Base-by-base conservation (phyloP, 1,140 invertebrate genomes). In the Dolichoris vasculosae region DNA sequence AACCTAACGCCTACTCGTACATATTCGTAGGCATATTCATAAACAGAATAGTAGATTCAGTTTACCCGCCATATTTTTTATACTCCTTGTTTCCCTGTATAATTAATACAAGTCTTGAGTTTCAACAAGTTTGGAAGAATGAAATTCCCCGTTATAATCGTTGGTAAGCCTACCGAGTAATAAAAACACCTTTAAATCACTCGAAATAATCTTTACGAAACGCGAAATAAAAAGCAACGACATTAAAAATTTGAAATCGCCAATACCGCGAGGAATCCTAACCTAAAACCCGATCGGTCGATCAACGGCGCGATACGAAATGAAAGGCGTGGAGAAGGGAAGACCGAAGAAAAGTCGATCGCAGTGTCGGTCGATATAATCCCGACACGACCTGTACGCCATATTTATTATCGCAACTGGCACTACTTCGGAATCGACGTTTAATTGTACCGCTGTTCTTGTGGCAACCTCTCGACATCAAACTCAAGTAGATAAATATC, bases 401-500 rank as follows among this genome's bases (percentile, higher is more conserved):
- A 84, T 85, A 9, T 78, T 84, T 69, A 69, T 81, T 82, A 71
- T 84, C 76, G 75, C 59, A 30, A 79, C n/a, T n/a, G 23, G 8
- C 35, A 40, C 46, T 48, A 4, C 4, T 59, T 15, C 26, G 11
- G 35, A 80, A 63, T 82, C 79, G 79, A 69, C 64, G 64, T 71
- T 82, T 82, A 35, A 59, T 78, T 78, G 32, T 32, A 63, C 38
- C 38, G 40, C 69, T 43, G 69, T n/a, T 1, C 7, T 32, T 43
- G 51, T 40, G 77, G 43, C 43, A 59, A 71, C 20, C 69, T 82
- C 80, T 82, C 81, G 81, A 73, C 46, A 51, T 15, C 30, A 20
- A 77, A n/a, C 30, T 55, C 59, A 55, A n/a, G 64, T 84, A 84
- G 59, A 86, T 76, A 77, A 78, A 82, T 86, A 86, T 86, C 84